Conservation (phyloP, 1,140 invertebrate genomes). For the Drosophila mayri region DNA sequence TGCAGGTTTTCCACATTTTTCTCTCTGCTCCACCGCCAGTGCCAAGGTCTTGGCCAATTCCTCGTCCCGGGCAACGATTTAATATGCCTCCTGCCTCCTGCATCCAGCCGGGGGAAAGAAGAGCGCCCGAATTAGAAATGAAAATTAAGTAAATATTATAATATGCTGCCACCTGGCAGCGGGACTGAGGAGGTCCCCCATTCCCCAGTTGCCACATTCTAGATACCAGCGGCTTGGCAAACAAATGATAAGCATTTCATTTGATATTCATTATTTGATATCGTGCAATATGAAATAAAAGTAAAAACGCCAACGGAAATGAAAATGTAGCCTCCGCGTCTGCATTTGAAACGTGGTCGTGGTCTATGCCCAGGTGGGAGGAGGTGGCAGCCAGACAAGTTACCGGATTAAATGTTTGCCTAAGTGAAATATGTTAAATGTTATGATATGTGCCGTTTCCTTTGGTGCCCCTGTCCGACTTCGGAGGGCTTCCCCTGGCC, state of each 20-base stretch:
- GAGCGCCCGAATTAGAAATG: conserved; percentile 70
- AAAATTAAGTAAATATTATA: conserved; percentile 85
- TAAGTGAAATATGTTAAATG: conserved; percentile 83
- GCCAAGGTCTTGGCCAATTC: conserved; percentile 52
- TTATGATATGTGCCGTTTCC: conserved; percentile 66
- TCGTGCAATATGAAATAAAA: conserved; percentile 80
- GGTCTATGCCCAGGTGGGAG: conserved; percentile 4
- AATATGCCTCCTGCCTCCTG: conserved; percentile 60
- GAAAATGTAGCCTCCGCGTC: conserved; percentile 52
- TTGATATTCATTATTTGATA: conserved; percentile 85
- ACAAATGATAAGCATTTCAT: conserved; percentile 85
- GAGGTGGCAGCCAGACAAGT: conserved; percentile 48
- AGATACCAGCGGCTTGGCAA: conserved; percentile 63
- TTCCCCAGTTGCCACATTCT: conserved; percentile 2
- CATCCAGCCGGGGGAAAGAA: conserved; percentile 6
- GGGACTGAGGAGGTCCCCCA: background rate
- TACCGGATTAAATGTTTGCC: conserved; percentile 74
- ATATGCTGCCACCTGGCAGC: conserved; percentile 65
- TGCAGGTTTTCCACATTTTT: conserved; percentile 57
- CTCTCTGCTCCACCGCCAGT: conserved; percentile 22
- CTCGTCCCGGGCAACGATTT: conserved; percentile 42
- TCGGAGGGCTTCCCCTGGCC: conserved; percentile 13
- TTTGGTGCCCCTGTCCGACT: background rate
- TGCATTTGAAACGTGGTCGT: background rate
- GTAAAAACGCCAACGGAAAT: conserved; percentile 83